phyloP scores from a whole-genome alignment of 2,888 invertebrate genomes.

The Danaus chrysippus region DNA sequence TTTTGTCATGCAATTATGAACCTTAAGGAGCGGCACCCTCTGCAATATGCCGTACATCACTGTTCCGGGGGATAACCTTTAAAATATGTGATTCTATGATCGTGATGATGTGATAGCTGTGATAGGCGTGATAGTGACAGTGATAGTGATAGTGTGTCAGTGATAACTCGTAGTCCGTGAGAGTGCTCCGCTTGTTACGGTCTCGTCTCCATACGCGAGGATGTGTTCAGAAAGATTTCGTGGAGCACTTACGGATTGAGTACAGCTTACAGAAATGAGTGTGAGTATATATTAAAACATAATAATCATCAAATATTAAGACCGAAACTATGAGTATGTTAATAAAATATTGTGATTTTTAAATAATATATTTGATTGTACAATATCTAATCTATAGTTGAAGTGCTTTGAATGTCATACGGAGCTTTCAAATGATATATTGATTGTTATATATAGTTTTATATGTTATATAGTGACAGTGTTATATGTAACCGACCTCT shows the following conservation, averaged over 20 bases:
- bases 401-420: too few relatives aligned
- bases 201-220: neutral
- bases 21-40: slow-evolving; percentile 51
- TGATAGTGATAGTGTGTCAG: neutral
- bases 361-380: too few relatives aligned
- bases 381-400: too few relatives aligned
- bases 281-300: neutral
- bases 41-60: slow-evolving; percentile 68
- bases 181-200: neutral
- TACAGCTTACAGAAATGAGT: neutral
- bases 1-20: slow-evolving; percentile 50
- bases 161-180: neutral
- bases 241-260: neutral
- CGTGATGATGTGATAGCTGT: slow-evolving; percentile 33
- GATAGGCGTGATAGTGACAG: slow-evolving; percentile 11
- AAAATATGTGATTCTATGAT: slow-evolving; percentile 57
- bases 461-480: too few relatives aligned
- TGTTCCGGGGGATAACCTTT: slow-evolving; percentile 72
- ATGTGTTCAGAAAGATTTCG: neutral
- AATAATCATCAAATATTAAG: too few relatives aligned
- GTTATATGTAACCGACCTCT: too few relatives aligned
- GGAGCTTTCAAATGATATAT: too few relatives aligned
- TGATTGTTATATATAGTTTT: too few relatives aligned
- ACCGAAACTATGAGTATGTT: too few relatives aligned
- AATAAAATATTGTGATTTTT: too few relatives aligned